Conservation (phyloP, 2,113 vertebrate genomes). For the Nothocercus nigrocapillus region DNA sequence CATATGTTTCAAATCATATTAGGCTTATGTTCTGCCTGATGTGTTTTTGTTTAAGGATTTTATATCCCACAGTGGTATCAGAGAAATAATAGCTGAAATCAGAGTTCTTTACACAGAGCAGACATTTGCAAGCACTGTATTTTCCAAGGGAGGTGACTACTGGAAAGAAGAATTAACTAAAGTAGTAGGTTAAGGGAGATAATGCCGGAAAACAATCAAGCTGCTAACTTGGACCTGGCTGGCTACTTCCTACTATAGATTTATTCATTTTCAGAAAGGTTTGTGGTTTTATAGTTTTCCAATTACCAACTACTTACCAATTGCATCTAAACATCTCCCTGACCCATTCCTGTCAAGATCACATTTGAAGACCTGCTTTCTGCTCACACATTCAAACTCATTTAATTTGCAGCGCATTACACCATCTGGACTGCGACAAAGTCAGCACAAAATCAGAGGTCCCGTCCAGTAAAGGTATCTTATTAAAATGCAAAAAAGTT, state of each 20-base stretch:
- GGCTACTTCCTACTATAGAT: background rate
- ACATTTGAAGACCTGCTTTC: background rate
- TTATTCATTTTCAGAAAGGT: conserved; percentile 14
- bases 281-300: conserved; percentile 12
- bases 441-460: background rate
- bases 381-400: background rate
- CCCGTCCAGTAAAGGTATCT: background rate
- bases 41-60: background rate
- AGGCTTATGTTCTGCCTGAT: background rate
- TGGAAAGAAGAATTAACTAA: conserved; percentile 33
- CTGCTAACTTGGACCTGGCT: background rate
- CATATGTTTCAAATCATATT: background rate
- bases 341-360: background rate
- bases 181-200: conserved; percentile 15
- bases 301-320: background rate
- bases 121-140: background rate
- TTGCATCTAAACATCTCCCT: conserved; percentile 6
- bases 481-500: background rate
- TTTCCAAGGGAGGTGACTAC: conserved; percentile 45
- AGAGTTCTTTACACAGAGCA: background rate
- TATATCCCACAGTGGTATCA: background rate
- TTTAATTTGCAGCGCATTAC: background rate
- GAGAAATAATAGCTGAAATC: conserved; percentile 38
- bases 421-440: background rate
- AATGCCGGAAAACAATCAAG: conserved; percentile 11